These are phyloP conservation scores for Tipula helvola DNA, from an alignment of 2,888 invertebrate genomes.

Conservation along the genomic window DNA sequence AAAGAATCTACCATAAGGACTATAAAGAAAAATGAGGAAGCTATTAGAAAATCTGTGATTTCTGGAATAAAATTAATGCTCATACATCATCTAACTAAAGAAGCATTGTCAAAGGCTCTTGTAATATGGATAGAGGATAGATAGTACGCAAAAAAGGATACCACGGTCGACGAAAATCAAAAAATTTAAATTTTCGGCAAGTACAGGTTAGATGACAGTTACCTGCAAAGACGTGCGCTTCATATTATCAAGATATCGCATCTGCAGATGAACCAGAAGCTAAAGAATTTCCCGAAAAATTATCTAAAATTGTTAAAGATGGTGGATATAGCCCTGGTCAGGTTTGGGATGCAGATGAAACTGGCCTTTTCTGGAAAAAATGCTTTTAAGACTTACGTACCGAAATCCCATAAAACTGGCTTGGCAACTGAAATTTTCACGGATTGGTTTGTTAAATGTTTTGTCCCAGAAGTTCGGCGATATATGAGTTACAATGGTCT, in stretches of 20 bases:
- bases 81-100: background rate
- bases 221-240: background rate
- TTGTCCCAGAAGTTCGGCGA: too few species aligned
- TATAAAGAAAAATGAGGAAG: too few species aligned
- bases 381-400: background rate
- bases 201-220: too few species aligned
- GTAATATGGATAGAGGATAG: background rate
- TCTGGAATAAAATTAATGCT: too few species aligned
- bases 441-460: too few species aligned
- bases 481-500: too few species aligned
- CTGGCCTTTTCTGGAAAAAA: background rate
- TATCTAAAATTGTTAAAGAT: background rate
- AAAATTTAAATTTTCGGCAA: background rate
- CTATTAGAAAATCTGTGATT: too few species aligned
- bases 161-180: background rate
- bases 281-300: background rate
- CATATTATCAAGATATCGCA: background rate
- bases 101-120: background rate
- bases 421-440: too few species aligned
- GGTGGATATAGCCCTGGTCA: background rate
- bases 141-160: background rate
- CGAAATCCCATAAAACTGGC: background rate
- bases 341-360: background rate
- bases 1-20: too few species aligned
- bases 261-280: background rate